Evolutionary conservation across 2,113 vertebrate genomes (phyloP).

Genomic region (Eublepharis macularius): DNA sequence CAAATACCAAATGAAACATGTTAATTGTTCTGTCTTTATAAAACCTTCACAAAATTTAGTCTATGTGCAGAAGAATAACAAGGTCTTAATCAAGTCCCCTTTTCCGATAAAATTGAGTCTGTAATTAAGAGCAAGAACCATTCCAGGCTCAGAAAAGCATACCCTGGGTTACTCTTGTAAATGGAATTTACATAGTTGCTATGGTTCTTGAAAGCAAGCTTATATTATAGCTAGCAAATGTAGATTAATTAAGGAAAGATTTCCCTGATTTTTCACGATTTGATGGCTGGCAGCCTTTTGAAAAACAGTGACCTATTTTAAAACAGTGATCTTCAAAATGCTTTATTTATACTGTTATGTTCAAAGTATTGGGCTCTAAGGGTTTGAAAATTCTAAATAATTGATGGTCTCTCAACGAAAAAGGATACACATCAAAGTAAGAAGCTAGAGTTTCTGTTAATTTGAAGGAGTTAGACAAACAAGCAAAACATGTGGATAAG

Average conservation of each 20-base stretch:
- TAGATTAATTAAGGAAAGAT: slow-evolving; percentile 46
- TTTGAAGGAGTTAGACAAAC: slow-evolving; percentile 50
- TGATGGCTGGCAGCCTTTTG: slow-evolving; percentile 45
- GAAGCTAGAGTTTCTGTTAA: slow-evolving; percentile 53
- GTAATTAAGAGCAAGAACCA: slow-evolving; percentile 1
- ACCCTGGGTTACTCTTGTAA: background rate
- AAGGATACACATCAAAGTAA: slow-evolving; percentile 67
- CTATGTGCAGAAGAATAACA: background rate
- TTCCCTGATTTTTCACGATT: slow-evolving; percentile 54
- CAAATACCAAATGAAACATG: background rate
- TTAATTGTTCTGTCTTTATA: background rate
- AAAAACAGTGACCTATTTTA: slow-evolving; percentile 74
- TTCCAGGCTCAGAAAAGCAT: background rate
- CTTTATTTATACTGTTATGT: slow-evolving; percentile 64
- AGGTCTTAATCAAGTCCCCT: background rate
- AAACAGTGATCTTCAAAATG: slow-evolving; percentile 66
- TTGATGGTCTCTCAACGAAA: slow-evolving; percentile 71
- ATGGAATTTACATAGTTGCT: background rate
- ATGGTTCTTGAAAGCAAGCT: background rate
- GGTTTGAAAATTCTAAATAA: slow-evolving; percentile 71
- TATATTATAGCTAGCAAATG: slow-evolving; percentile 49
- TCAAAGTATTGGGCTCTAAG: slow-evolving; percentile 67
- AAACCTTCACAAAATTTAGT: background rate
- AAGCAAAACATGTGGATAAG: slow-evolving; percentile 24
- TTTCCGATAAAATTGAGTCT: background rate